phyloP scores from a whole-genome alignment of 2,113 vertebrate species.

The Crotalus helleri region DNA sequence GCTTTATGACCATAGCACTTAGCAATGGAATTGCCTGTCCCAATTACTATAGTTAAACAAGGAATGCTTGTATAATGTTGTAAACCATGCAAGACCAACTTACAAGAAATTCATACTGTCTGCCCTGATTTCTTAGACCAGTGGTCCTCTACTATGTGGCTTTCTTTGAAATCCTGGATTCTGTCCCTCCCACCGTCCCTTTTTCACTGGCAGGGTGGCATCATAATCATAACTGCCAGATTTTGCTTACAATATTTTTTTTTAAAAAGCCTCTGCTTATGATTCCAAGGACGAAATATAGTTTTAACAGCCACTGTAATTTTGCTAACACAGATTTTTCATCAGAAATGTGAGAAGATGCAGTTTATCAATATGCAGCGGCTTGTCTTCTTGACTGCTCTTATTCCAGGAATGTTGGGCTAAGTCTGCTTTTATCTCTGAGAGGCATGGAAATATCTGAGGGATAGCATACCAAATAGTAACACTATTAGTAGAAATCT shows the following conservation, averaged over 20 bases:
- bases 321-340: background rate
- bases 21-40: background rate
- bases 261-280: background rate
- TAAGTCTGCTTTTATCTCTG: background rate
- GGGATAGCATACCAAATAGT: background rate
- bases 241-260: background rate
- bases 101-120: background rate
- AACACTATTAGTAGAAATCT: background rate
- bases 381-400: background rate
- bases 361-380: background rate
- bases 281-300: background rate
- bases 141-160: rapidly evolving
- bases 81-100: background rate
- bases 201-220: background rate
- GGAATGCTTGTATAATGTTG: background rate
- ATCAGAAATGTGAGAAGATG: background rate
- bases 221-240: background rate
- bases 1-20: background rate
- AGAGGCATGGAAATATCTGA: background rate
- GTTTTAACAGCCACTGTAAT: background rate
- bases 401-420: background rate
- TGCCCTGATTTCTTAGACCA: background rate
- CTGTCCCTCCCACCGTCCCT: background rate
- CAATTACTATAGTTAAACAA: background rate
- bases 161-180: background rate